Evolutionary conservation across 2,888 invertebrate genomes (phyloP).

Genomic region (Chrysolina oricalcia): DNA sequence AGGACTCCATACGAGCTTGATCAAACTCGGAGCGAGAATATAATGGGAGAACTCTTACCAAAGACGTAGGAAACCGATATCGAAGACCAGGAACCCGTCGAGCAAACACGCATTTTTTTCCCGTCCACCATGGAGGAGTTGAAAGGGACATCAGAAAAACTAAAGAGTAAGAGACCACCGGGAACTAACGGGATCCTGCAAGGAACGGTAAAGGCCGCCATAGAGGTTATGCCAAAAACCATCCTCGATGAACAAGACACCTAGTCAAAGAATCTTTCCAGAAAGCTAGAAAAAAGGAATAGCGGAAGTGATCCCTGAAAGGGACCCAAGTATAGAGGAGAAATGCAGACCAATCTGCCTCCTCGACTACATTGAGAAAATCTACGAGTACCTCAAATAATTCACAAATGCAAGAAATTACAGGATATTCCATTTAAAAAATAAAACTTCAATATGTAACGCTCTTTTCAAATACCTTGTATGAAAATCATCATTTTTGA

Average conservation of each 20-base stretch:
- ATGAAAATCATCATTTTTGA: no score
- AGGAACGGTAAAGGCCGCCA: background rate
- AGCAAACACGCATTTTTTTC: background rate
- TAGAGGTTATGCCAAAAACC: background rate
- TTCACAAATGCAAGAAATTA: no score
- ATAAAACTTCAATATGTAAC: no score
- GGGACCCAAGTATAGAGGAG: background rate
- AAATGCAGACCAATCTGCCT: constrained; percentile 23
- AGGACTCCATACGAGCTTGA: constrained; percentile 6
- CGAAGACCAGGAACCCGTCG: background rate
- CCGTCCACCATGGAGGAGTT: constrained; percentile 17
- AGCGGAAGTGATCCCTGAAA: constrained; percentile 29
- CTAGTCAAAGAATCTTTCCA: no score
- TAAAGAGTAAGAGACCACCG: background rate
- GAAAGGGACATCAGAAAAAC: background rate
- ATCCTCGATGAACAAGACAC: background rate
- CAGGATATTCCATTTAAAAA: no score
- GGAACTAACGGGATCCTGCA: constrained; percentile 2
- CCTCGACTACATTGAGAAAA: background rate
- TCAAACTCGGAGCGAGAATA: no score
- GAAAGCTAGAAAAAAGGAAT: no score
- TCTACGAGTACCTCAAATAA: constrained; percentile 18
- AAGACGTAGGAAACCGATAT: background rate
- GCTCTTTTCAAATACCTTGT: no score
- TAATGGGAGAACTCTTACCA: constrained; percentile 29